Evolutionary conservation across 1,140 invertebrate genomes (phyloP), one percentile per base, ranked within the genome.

Genomic region (Euwallacea similis): DNA sequence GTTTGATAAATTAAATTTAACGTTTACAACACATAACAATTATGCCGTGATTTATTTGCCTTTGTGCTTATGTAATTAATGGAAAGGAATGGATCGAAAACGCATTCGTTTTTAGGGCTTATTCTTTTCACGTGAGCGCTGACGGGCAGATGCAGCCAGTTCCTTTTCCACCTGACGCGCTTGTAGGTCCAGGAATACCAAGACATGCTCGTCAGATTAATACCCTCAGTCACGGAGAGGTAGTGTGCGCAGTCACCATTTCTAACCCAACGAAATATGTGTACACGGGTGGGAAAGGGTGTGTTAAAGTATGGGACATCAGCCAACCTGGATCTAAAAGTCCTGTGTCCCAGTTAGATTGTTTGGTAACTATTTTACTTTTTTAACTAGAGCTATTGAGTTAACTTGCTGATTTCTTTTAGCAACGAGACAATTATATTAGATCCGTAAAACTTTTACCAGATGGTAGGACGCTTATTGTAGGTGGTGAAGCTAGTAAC

Each of bases 251-350:
- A 82, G 97, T 86, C 84, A 98, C 84, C 84, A 94, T 86, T 87
- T 98, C 86, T 82, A 94, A 93, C 83, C 92, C 93, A 47, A 95
- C 93, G 67, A 90, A 95, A 81, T 94, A 96, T 82, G 95, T 98
- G 7, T 99, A 98, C 83, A 99, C 97, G 10, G 97, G 97, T n/a
- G 97, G 97, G 64, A 98, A 98, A 84, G 96, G 97, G 56, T 98
- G 96, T 84, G 97, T 99, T 56, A 99, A 98, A 85, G 93, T 98
- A n/a, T 93, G 91, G 92, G 91, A 93, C 79, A 93, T 97, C 76
- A 91, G 91, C 78, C 92, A 94, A 78, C 90, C 93, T 3, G 89
- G 87, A 10, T 87, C 87, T 53, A 92, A 93, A 74, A 91, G 87
- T 80, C 94, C 95, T 6, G 88, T 98, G 2, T 93, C 93, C 69